A percentile compares a stretch with the other conserved stretches of the same genome.
phyloP scores from a whole-genome alignment of 2,888 invertebrate species.

The Clusia tigrina region DNA sequence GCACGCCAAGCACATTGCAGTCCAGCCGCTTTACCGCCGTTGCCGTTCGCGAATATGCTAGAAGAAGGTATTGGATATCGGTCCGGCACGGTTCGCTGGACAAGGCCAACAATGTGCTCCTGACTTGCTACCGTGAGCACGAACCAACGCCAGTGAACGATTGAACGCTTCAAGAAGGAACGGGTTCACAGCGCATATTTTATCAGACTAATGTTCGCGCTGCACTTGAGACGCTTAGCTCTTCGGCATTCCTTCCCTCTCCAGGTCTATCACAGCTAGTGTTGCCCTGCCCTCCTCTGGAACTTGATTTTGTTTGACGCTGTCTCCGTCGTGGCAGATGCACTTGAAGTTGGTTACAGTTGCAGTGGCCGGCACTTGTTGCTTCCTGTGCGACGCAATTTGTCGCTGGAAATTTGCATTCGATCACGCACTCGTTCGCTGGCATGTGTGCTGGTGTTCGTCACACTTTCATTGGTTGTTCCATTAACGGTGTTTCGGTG shows the following conservation, averaged over 20 bases:
- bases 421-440: slow-evolving; percentile 2
- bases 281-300: no score
- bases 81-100: neutral
- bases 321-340: slow-evolving; percentile 15
- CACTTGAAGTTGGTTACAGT: slow-evolving; percentile 4
- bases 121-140: neutral
- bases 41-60: slow-evolving; percentile 4
- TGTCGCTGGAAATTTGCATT: slow-evolving; percentile 3
- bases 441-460: neutral
- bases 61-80: no score
- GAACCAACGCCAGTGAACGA: no score
- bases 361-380: neutral
- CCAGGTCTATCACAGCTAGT: no score
- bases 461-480: neutral
- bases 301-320: slow-evolving; percentile 2
- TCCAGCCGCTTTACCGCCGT: neutral
- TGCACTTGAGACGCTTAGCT: slow-evolving; percentile 30
- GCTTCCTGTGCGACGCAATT: slow-evolving; percentile 6
- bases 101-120: slow-evolving; percentile 2
- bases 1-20: no score
- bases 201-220: slow-evolving; percentile 30
- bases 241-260: slow-evolving; percentile 13
- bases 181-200: slow-evolving; percentile 21
- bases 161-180: no score
- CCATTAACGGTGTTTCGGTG: neutral